Evolutionary conservation across 2,113 vertebrate genomes (phyloP).

Genomic region (Gracilinanus agilis): DNA sequence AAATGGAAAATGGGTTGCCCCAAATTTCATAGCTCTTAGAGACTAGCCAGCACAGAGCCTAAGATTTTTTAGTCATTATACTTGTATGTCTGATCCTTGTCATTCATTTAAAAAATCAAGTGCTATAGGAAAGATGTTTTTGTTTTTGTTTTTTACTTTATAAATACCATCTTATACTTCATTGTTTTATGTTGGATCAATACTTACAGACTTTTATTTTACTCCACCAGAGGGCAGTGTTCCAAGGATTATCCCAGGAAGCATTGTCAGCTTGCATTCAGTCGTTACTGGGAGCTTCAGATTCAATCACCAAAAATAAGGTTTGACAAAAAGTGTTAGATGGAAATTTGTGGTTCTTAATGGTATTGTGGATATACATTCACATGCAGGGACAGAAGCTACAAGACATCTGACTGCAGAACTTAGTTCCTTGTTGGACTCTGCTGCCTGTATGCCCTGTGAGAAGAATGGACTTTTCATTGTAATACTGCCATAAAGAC

Average conservation of each 20-base stretch:
- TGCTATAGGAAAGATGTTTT: background rate
- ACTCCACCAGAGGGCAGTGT: conserved; percentile 93
- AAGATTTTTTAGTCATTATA: background rate
- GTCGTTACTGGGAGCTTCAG: conserved; percentile 95
- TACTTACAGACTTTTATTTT: conserved; percentile 48
- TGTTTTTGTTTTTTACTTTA: background rate
- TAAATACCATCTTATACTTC: background rate
- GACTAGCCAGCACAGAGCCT: background rate
- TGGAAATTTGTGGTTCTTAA: conserved; percentile 49
- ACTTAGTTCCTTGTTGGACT: conserved; percentile 39
- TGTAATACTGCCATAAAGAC: background rate
- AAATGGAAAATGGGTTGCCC: background rate
- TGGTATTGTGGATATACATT: conserved; percentile 5
- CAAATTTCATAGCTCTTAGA: background rate
- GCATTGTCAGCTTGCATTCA: conserved; percentile 97
- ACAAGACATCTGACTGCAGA: conserved; percentile 21
- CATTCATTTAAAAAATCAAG: background rate
- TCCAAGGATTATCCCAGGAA: conserved; percentile 98
- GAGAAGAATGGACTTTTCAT: conserved; percentile 42
- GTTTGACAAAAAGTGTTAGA: conserved; percentile 84
- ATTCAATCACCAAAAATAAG: conserved; percentile 97
- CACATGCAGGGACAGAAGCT: conserved; percentile 13
- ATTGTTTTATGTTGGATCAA: conserved; percentile 14
- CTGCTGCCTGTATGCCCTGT: conserved; percentile 44
- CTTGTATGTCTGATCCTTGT: background rate